phyloP scores from a whole-genome alignment of 2,113 vertebrate genomes.

The Meles meles region DNA sequence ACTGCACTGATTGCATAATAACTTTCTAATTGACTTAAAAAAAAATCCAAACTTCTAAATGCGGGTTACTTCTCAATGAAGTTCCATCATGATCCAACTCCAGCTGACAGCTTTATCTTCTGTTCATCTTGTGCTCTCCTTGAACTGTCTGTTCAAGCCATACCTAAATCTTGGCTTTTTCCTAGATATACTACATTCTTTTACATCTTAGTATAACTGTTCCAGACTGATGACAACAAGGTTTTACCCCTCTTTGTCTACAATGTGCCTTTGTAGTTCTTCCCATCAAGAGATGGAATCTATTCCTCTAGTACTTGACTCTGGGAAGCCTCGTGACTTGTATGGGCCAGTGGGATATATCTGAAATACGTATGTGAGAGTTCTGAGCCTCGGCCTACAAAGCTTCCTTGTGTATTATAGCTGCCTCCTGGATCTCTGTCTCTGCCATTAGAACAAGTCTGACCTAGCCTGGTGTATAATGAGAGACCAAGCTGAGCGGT shows the following conservation, averaged over 20 bases:
- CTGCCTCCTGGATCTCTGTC: background rate
- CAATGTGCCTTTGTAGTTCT: background rate
- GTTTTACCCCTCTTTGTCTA: background rate
- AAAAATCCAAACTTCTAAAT: background rate
- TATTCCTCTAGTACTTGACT: background rate
- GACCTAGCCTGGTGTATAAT: background rate
- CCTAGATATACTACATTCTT: background rate
- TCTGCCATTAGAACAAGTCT: background rate
- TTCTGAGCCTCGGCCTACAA: background rate
- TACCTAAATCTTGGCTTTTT: background rate
- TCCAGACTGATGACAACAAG: background rate
- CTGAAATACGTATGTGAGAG: background rate
- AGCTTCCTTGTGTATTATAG: background rate
- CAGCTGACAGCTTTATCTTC: background rate
- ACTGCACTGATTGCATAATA: background rate
- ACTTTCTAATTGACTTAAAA: background rate
- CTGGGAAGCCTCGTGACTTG: background rate
- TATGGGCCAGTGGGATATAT: background rate
- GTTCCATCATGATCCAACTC: background rate
- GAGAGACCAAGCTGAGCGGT: background rate
- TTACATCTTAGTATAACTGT: background rate
- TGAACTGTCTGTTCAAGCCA: background rate
- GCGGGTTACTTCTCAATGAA: background rate
- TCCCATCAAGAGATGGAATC: background rate
- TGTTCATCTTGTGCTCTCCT: background rate